These are phyloP conservation scores for Speoplatyrhinus poulsoni DNA, from an alignment of 2,113 vertebrate species.

Conservation along the genomic window DNA sequence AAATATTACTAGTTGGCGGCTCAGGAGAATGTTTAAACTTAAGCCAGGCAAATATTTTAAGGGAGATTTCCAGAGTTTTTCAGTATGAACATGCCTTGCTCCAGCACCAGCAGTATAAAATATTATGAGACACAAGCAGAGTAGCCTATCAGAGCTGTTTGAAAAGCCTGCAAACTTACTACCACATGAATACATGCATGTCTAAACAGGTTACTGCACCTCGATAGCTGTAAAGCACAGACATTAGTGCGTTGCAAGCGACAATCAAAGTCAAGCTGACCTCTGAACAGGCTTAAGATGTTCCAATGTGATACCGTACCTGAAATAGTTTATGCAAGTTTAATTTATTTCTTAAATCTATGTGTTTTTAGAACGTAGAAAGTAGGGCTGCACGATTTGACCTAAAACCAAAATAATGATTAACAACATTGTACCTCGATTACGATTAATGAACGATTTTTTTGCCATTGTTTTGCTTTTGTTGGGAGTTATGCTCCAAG, in stretches of 20 bases:
- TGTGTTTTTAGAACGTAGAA: too few species aligned
- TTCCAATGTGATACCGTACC: slow-evolving; percentile 25
- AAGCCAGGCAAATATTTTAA: slow-evolving; percentile 8
- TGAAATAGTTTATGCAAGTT: slow-evolving; percentile 7
- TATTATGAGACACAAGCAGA: slow-evolving; percentile 38
- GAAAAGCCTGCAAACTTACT: slow-evolving; percentile 61
- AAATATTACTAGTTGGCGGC: slow-evolving; percentile 7
- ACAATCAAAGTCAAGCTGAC: slow-evolving; percentile 40
- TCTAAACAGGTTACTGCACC: slow-evolving; percentile 31
- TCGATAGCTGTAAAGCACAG: slow-evolving; percentile 43
- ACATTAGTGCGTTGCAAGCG: slow-evolving; percentile 15
- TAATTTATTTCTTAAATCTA: background rate
- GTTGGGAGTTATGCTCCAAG: too few species aligned
- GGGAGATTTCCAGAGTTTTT: slow-evolving; percentile 30
- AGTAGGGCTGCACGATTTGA: too few species aligned
- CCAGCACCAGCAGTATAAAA: slow-evolving; percentile 49
- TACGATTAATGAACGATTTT: too few species aligned
- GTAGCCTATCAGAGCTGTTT: slow-evolving; percentile 39
- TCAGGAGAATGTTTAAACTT: slow-evolving; percentile 4
- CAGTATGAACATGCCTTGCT: slow-evolving; percentile 38
- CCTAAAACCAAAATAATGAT: too few species aligned
- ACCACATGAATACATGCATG: slow-evolving; percentile 16
- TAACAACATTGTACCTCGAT: too few species aligned
- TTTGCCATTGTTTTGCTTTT: too few species aligned
- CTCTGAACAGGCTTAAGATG: slow-evolving; percentile 20